These are phyloP conservation scores for Axea sp. DNA, from an alignment of 2,888 invertebrate species.

Conservation along the genomic window DNA sequence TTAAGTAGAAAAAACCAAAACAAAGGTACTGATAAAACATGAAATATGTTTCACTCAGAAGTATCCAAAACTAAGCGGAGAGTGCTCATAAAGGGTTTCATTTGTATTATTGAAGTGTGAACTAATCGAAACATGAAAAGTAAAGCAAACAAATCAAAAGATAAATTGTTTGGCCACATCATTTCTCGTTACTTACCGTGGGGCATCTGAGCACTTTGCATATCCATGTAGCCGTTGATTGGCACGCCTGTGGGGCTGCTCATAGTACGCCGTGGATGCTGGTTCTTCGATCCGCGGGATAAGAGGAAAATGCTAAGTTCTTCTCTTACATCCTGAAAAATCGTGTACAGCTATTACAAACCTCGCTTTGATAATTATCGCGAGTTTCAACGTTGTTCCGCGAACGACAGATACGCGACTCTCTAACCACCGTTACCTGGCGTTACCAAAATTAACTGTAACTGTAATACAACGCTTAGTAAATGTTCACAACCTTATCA, in stretches of 20 bases:
- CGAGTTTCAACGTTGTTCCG: conserved; percentile 10
- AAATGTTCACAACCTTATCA: no score
- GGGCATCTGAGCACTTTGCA: conserved; percentile 75
- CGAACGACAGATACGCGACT: conserved; percentile 19
- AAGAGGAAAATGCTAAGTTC: background rate
- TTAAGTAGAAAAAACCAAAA: conserved; percentile 7
- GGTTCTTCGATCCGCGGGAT: conserved; percentile 13
- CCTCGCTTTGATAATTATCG: background rate
- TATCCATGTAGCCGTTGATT: conserved; percentile 75
- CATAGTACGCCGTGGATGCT: conserved; percentile 59
- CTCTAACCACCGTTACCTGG: no score
- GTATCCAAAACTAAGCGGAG: background rate
- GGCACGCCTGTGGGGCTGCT: conserved; percentile 70
- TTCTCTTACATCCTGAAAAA: conserved; percentile 6
- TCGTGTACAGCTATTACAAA: background rate
- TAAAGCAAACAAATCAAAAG: background rate
- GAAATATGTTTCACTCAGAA: conserved; percentile 1
- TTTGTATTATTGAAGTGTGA: background rate
- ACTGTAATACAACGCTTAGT: no score
- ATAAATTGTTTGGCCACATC: background rate
- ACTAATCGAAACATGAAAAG: background rate
- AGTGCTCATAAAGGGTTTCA: conserved; percentile 4
- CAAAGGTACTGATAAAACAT: background rate
- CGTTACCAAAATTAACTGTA: no score
- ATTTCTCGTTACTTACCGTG: conserved; percentile 68